Evolutionary conservation across 2,888 invertebrate genomes (phyloP), one percentile per base, ranked within the genome.

Genomic region (Congeria kusceri): DNA sequence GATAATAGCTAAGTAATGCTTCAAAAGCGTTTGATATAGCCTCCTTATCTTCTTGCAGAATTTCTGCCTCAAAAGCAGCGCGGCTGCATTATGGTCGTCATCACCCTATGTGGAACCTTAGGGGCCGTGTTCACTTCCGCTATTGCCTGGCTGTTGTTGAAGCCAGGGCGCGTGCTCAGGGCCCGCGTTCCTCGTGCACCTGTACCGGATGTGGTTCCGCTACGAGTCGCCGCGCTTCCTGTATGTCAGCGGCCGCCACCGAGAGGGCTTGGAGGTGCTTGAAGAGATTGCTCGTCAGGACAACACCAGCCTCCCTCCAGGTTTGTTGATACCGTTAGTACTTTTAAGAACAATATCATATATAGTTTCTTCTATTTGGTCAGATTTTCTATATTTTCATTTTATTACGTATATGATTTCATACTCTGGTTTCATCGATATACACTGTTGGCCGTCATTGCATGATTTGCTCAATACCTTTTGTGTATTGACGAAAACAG

Each of bases 71-170:
- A 72, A 28, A 83, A 84, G 63, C 87, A 87, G 20, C 82, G 91
- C 44, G 90, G 90, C 0, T 67, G 85, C 13, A 83, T 85, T 7
- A 87, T 91, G 86, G 89, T 91, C 9, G 84, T 87, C 0, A 87
- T 91, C n/a, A 91, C 91, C 9, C 77, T 91, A n/a, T 89, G 88
- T 86, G 91, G 91, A n/a, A 89, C 90, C 0, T 66, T 89, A 4
- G 91, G 91, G 3, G 90, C 90, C 2, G 85, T 90, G 23, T 82
- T 85, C 44, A 85, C 89, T 13, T 87, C 88, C 3, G 86, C 85
- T 1, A 63, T 90, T 46, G 90, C 90, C n/a, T 91, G 91, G 91
- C 74, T 86, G 63, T 69, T 90, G 47, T 81, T 90, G 13, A 87
- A 87, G 15, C 69, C 29, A 5, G 18, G 90, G 86, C 18, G 83